phyloP scores from a whole-genome alignment of 2,797 vertebrate genomes.

The Euphonia xanthogaster region DNA sequence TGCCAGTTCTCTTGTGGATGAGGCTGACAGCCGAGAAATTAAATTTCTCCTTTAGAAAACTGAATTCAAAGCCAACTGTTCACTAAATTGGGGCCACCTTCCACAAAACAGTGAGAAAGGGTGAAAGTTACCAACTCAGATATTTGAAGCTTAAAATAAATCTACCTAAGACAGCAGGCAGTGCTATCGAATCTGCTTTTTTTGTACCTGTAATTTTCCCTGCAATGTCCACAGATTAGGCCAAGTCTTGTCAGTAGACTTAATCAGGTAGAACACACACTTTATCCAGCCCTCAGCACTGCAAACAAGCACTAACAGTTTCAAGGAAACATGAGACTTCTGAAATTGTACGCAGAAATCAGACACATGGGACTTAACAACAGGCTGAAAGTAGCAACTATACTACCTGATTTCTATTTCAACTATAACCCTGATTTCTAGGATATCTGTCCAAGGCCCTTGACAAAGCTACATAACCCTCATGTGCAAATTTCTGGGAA shows the following conservation, averaged over 20 bases:
- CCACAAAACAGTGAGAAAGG: not conserved
- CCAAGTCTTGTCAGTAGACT: not conserved
- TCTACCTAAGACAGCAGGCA: rapidly evolving
- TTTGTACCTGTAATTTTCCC: not conserved
- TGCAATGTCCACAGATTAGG: not conserved
- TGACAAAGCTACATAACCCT: not conserved
- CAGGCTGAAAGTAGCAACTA: not conserved
- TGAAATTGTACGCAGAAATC: not conserved
- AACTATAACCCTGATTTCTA: not conserved
- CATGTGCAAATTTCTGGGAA: rapidly evolving
- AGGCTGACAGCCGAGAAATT: not conserved
- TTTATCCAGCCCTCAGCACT: not conserved
- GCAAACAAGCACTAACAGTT: not conserved
- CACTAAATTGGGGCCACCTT: not conserved
- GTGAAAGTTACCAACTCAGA: not conserved
- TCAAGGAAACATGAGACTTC: not conserved
- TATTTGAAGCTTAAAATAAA: not conserved
- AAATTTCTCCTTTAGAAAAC: not conserved
- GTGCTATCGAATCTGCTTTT: not conserved
- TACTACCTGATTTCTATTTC: too few relatives aligned
- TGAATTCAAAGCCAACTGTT: not conserved
- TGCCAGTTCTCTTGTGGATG: not conserved
- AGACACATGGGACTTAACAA: not conserved
- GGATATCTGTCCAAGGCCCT: rapidly evolving
- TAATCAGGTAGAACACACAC: not conserved